Evolutionary conservation across 2,113 vertebrate species (phyloP), one percentile per base, ranked within the genome.

Genomic region (Actenoides hombroni): DNA sequence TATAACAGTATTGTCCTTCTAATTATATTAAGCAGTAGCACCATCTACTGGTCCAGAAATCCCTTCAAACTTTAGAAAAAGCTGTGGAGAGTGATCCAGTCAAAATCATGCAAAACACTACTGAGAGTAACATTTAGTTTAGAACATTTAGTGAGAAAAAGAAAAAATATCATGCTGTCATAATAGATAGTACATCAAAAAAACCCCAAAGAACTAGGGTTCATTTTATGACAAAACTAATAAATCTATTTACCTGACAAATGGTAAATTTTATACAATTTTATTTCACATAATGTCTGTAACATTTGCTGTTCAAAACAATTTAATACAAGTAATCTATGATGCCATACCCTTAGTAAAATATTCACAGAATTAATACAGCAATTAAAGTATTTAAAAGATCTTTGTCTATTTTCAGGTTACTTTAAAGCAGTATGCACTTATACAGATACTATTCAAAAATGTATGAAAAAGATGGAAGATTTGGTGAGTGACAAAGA

Each of bases 51-150:
- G 95, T 82, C 63, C 26, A 68, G 37, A 53, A 19, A 54, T 63
- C 57, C 20, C 69, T 76, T 98, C 88, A 99, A 20, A 98, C 46
- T 95, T 98, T 98, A 63, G 99, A 99, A 97, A 99, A 97, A 37
- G 98, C 98, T 0, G 98, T 99, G 44, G 98, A 97, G 39, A 99
- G 67, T 1, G 98, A 98, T 61, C 98, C 99, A 10, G 97, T 60
- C 95, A 99, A 35, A 87, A 99, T 96, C 65, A 98, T 94, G 67
- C 98, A 98, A 76, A 98, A 98, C 0, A 98, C 99, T 67, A 98
- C 23, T 12, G 42, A 61, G 87, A 99, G 97, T 79, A 99, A 87
- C 11, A 98, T 37, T 37, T 37, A 37, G 37, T 37, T 37, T 37
- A 37, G 37, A 37, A 37, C 37, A 37, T 37, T 37, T 37, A 37